Evolutionary conservation across 2,888 invertebrate genomes (phyloP), one percentile per base, ranked within the genome.

Genomic region (Ophion slaviceki): DNA sequence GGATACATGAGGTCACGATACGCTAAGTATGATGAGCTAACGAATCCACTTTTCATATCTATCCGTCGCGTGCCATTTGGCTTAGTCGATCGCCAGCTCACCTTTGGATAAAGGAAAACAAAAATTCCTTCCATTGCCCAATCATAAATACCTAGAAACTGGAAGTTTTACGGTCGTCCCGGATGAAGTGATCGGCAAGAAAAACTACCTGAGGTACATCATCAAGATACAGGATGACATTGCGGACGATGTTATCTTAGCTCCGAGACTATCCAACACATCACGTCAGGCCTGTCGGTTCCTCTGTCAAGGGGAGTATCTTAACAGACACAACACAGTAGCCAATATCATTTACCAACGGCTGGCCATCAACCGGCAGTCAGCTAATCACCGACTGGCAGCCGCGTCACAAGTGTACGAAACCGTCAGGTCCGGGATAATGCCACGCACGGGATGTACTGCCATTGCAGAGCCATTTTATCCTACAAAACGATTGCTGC

Each of bases 1-100:
- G 36, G 7, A 36, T 36, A 83, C 68, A 78, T 74, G 83, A 79
- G 83, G 75, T 83, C 75, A 68, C 62, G 67, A 8, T 53, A 68
- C 53, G 53, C 61, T 28, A 78, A 74, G 28, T 57, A 14, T 75
- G 74, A 70, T 68, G 68, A 70, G 62, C 64, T 70, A 76, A 75
- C 75, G 70, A 80, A 45, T 59, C 59, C 24, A 10, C 40, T 24
- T 36, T 40, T 59, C 32, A 36, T n/a, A 47, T 64, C 45, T 36
- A 64, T 75, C 28, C 59, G 28, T 8, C 53, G 45, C 67, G 45
- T 24, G 24, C 40, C 67, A 20, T 59, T 72, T 53, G 59, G 59
- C 68, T 62, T 62, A 75, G 68, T 59, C 75, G 62, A 61, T 75
- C 62, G 61, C 61, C 53, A 75, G 14, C 64, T 57, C 17, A n/a